Conservation (phyloP, 2,888 invertebrate genomes). For the Lithodes maja region DNA sequence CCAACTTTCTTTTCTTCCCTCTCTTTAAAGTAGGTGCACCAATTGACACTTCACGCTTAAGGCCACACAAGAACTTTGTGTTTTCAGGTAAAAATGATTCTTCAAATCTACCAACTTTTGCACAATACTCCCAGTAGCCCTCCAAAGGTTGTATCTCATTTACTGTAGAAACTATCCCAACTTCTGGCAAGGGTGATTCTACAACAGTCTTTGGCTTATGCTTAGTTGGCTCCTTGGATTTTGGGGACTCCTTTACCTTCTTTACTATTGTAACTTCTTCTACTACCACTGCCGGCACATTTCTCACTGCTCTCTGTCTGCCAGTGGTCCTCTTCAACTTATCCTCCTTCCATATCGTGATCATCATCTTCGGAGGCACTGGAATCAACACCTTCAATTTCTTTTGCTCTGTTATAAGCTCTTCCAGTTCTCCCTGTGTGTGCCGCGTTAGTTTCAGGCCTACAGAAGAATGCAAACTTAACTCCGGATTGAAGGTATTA, state of each 20-base stretch:
- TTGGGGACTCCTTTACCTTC: background rate
- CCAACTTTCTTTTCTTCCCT: slow-evolving; percentile 47
- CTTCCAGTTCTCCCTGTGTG: slow-evolving; percentile 67
- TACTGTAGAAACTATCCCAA: background rate
- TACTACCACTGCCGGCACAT: background rate
- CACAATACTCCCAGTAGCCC: slow-evolving; percentile 24
- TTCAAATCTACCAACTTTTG: slow-evolving; percentile 7
- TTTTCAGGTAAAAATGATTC: slow-evolving; percentile 30
- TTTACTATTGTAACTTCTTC: background rate
- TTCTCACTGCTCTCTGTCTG: background rate
- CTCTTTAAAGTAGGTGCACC: slow-evolving; percentile 47
- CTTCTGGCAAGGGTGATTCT: background rate
- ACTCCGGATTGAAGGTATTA: slow-evolving; percentile 25
- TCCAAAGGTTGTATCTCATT: slow-evolving; percentile 3
- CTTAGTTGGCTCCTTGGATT: background rate
- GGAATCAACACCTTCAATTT: slow-evolving; percentile 66
- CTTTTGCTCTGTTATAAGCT: slow-evolving; percentile 52
- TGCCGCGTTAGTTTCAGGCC: slow-evolving; percentile 63
- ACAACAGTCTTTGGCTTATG: background rate
- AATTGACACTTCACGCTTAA: slow-evolving; percentile 33
- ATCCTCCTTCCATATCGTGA: slow-evolving; percentile 58
- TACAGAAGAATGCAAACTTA: slow-evolving; percentile 31
- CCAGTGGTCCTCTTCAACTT: slow-evolving; percentile 36
- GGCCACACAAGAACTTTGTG: slow-evolving; percentile 4
- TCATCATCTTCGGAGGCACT: slow-evolving; percentile 55